phyloP scores from a whole-genome alignment of 1,140 invertebrate species.

The Popillia japonica region DNA sequence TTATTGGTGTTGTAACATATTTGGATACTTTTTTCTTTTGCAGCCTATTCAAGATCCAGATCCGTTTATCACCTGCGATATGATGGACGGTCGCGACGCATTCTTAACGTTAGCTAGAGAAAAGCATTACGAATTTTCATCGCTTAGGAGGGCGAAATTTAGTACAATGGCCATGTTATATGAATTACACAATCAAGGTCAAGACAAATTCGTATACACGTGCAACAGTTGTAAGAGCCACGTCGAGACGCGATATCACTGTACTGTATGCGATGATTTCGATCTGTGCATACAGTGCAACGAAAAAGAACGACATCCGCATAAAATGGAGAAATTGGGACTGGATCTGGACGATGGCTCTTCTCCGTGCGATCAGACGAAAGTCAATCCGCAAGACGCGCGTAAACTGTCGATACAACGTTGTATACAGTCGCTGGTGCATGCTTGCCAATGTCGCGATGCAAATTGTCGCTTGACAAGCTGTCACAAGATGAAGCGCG shows the following conservation, averaged over 20 bases:
- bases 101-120: constrained; percentile 98
- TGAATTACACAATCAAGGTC: constrained; percentile 97
- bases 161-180: constrained; percentile 98
- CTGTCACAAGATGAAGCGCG: constrained; percentile 98
- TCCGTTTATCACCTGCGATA: constrained; percentile 92
- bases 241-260: constrained; percentile 97
- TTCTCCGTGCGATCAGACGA: constrained; percentile 80
- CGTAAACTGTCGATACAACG: constrained; percentile 94
- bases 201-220: constrained; percentile 97
- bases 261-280: constrained; percentile 98
- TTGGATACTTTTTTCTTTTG: constrained; percentile 50
- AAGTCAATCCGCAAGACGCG: constrained; percentile 89
- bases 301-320: constrained; percentile 93
- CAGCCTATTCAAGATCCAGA: constrained; percentile 95
- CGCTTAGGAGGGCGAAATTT: constrained; percentile 92
- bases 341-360: constrained; percentile 94
- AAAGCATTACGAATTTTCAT: constrained; percentile 99
- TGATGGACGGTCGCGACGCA: constrained; percentile 99
- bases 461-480: constrained; percentile 96
- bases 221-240: constrained; percentile 97
- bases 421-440: constrained; percentile 97
- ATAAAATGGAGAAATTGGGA: constrained; percentile 97
- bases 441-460: constrained; percentile 97
- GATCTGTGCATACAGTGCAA: constrained; percentile 96
- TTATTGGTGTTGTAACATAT: too few relatives aligned